These are phyloP conservation scores for Diadophis punctatus DNA, from an alignment of 2,113 vertebrate species.

Conservation along the genomic window DNA sequence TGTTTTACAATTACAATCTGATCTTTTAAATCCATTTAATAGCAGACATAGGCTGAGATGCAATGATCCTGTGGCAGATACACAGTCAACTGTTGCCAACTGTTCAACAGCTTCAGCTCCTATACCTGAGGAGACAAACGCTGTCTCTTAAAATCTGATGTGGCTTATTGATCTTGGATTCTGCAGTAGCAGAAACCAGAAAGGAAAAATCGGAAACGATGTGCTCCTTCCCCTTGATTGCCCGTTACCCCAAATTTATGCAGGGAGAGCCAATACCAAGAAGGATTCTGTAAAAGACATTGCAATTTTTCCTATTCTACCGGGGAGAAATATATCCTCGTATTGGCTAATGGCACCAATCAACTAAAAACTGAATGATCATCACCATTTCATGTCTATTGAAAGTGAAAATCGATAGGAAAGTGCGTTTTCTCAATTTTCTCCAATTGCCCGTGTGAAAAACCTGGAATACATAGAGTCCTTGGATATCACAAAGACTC, in stretches of 20 bases:
- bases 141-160: neutral
- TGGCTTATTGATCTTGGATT: neutral
- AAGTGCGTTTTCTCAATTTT: neutral
- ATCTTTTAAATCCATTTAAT: neutral
- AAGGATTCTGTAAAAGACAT: constrained; percentile 32
- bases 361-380: neutral
- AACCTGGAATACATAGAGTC: constrained; percentile 27
- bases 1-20: constrained; percentile 18
- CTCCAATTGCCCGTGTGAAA: neutral
- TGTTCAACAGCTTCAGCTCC: neutral
- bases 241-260: neutral
- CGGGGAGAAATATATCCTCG: neutral
- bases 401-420: neutral
- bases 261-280: neutral
- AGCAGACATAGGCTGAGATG: neutral
- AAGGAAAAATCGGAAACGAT: neutral
- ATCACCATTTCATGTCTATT: constrained; percentile 15
- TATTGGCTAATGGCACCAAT: neutral
- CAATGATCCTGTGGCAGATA: neutral
- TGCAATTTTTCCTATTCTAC: neutral
- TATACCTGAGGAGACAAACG: neutral
- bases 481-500: constrained; percentile 35
- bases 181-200: neutral
- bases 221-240: neutral
- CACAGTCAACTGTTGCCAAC: neutral